Evolutionary conservation across 2,113 vertebrate species (phyloP).

Genomic region (Turnix velox): DNA sequence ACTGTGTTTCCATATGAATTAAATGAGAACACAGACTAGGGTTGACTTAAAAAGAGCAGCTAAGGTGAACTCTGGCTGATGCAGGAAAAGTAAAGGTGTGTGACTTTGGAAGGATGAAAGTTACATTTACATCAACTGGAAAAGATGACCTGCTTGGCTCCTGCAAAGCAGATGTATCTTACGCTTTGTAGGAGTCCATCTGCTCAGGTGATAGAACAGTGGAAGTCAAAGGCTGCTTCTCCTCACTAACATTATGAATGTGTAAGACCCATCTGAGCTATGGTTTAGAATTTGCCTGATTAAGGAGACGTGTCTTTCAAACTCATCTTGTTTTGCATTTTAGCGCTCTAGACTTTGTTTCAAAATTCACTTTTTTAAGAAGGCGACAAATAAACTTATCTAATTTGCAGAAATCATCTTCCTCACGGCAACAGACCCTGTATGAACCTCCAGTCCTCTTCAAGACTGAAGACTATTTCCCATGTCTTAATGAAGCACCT

Average conservation of each 20-base stretch:
- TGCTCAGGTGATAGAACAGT: not conserved
- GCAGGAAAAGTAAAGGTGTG: not conserved
- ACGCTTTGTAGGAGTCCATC: not conserved
- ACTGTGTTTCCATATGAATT: not conserved
- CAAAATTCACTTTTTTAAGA: not conserved
- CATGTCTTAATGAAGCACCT: constrained; percentile 69
- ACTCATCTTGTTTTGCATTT: not conserved
- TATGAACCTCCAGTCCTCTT: constrained; percentile 87
- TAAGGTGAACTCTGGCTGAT: not conserved
- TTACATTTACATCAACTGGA: not conserved
- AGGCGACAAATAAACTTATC: not conserved
- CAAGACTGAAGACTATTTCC: constrained; percentile 90
- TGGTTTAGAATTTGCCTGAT: not conserved
- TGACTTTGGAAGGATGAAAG: not conserved
- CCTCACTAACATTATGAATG: not conserved
- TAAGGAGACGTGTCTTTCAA: not conserved
- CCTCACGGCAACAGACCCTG: constrained; percentile 68
- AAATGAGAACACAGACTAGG: not conserved
- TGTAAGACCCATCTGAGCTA: not conserved
- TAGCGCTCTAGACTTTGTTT: not conserved
- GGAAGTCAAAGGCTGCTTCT: not conserved
- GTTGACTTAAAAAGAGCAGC: accelerated
- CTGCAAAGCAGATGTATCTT: not conserved
- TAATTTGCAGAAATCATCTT: constrained; percentile 76
- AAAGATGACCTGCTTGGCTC: not conserved